Conservation (phyloP, 2,797 vertebrate genomes). For the Malacoctenus gilli region DNA sequence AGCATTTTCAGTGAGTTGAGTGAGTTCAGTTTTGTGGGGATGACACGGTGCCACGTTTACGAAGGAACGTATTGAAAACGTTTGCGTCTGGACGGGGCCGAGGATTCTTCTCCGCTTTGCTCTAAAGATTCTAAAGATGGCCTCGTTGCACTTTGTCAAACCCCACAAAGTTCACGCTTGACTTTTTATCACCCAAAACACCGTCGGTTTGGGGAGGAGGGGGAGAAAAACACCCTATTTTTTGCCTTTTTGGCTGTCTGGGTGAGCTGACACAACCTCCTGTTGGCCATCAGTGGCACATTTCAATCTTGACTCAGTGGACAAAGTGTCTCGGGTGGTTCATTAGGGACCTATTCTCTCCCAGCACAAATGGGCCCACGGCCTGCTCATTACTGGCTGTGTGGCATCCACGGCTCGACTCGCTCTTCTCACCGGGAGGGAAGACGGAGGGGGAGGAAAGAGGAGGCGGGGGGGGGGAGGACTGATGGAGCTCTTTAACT, state of each 20-base stretch:
- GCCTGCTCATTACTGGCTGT: constrained; percentile 74
- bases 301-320: constrained; percentile 68
- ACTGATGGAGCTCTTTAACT: constrained; percentile 74
- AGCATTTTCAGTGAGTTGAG: too few species aligned
- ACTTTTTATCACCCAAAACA: constrained; percentile 36
- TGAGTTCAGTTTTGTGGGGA: too few species aligned
- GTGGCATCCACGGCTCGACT: constrained; percentile 58
- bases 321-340: constrained; percentile 69
- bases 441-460: constrained; percentile 38
- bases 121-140: constrained; percentile 10
- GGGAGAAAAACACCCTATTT: constrained; percentile 29
- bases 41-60: too few species aligned
- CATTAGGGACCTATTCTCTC: constrained; percentile 73
- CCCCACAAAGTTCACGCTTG: constrained; percentile 38
- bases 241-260: constrained; percentile 33
- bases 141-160: constrained; percentile 17
- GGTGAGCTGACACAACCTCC: constrained; percentile 62
- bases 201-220: constrained; percentile 40
- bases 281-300: constrained; percentile 65
- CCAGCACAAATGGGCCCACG: constrained; percentile 66
- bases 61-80: too few species aligned
- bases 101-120: too few species aligned
- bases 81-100: too few species aligned
- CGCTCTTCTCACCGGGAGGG: constrained; percentile 51
- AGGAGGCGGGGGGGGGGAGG: constrained; percentile 37